phyloP scores from a whole-genome alignment of 2,888 invertebrate species.

The Acanthosepion esculentum region DNA sequence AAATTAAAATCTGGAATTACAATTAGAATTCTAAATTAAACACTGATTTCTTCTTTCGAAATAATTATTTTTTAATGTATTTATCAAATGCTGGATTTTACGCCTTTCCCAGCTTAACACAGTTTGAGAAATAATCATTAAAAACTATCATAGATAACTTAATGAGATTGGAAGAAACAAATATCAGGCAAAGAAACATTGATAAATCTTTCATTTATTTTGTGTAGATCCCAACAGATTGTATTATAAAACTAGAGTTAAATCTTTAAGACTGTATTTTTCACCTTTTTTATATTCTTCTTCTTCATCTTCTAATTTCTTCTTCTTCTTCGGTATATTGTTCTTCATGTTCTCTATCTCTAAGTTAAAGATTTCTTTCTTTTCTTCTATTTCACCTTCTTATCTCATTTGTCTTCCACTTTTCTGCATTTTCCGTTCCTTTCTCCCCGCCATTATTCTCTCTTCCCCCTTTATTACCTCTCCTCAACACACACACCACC shows the following conservation, averaged over 20 bases:
- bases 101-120: neutral
- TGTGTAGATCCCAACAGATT: neutral
- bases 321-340: neutral
- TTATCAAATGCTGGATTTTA: neutral
- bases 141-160: neutral
- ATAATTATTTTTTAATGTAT: neutral
- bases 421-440: neutral
- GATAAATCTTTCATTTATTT: neutral
- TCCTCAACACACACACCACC: neutral
- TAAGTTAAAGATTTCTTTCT: neutral
- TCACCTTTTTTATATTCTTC: neutral
- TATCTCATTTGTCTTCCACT: neutral
- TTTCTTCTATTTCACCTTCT: neutral
- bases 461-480: neutral
- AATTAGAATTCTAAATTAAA: neutral
- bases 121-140: neutral
- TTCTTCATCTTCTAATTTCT: neutral
- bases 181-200: neutral
- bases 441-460: neutral
- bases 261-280: neutral
- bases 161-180: neutral
- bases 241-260: neutral
- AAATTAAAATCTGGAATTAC: neutral
- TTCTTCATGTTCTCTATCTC: neutral
- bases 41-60: neutral